Conservation (phyloP, 37 sponge, comb jelly and placozoan species). For the Tethya wilhelma region DNA sequence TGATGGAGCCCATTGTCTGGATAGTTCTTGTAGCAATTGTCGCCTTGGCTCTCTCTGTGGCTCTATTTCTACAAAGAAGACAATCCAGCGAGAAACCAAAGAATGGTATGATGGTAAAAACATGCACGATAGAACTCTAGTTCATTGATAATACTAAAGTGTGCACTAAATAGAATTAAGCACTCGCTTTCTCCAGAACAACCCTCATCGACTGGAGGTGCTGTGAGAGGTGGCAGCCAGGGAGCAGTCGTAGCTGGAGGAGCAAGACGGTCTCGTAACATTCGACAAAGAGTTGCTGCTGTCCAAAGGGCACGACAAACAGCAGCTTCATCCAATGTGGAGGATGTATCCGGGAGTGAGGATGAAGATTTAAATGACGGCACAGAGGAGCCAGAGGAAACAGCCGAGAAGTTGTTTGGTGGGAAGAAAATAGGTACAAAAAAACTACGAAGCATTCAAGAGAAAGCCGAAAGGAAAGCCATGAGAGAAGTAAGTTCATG, state of each 20-base stretch:
- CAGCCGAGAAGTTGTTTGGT: conserved; percentile 6
- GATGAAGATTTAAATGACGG: neutral
- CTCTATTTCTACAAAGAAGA: conserved; percentile 29
- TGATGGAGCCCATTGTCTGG: conserved; percentile 71
- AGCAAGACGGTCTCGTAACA: conserved; percentile 23
- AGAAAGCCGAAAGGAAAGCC: conserved; percentile 90
- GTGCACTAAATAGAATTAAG: conserved; percentile 12
- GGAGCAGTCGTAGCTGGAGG: conserved; percentile 11
- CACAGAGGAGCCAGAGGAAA: conserved; percentile 18
- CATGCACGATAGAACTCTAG: no score
- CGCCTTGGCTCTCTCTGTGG: conserved; percentile 23
- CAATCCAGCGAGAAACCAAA: neutral
- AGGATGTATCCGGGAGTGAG: conserved; percentile 34
- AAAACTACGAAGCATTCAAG: conserved; percentile 81
- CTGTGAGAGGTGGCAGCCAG: neutral
- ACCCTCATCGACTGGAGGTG: neutral
- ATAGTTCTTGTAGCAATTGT: conserved; percentile 49
- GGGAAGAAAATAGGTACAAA: conserved; percentile 79
- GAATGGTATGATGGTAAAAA: no score
- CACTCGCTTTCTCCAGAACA: neutral
- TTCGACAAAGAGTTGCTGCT: conserved; percentile 41
- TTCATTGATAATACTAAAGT: no score
- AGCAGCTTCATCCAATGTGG: neutral
- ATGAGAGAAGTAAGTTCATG: conserved; percentile 75
- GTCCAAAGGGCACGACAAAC: conserved; percentile 21